Base-by-base conservation (phyloP, 2,797 vertebrate genomes). In the Phalloptychus januarius region DNA sequence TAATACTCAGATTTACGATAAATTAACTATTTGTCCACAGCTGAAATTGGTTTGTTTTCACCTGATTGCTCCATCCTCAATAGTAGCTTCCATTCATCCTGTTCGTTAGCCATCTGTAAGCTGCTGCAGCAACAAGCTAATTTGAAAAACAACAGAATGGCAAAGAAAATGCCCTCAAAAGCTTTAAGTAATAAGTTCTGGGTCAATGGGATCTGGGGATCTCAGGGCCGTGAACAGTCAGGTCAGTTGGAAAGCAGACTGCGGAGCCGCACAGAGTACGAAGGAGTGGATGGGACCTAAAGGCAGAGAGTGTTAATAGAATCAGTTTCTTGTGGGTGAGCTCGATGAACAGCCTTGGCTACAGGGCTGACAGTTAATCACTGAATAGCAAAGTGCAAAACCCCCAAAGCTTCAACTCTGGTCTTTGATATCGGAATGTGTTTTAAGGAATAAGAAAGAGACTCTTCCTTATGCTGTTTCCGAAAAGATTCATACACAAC, bases 311-410 rank as follows among this genome's bases (percentile, higher is more conserved):
- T 79, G 88, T 87, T 94, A 93, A 94, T 93, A 90, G 90, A 92
- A 92, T 91, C 79, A 71, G 80, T 88, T 92, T 88, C 84, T 81
- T 87, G 46, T 79, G 88, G 85, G 88, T 87, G 86, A 91, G 89
- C 77, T 86, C 71, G 83, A 76, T 71, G 83, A 83, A 72, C 71
- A 74, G 80, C 23, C 85, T 77, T 71, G 82, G 79, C 82, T 79
- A 69, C 42, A 83, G 81, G 84, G 87, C 74, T 92, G 91, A 91
- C 84, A 92, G 89, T 88, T 88, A 91, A 92, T 95, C 89, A 92
- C 69, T 87, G 88, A 82, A 88, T 90, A 83, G 90, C 87, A 88
- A 65, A 79, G 76, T 90, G 85, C 56, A 87, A 83, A 86, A 83
- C 77, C 18, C 73, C 28, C 48, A 42, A n/a, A 74, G 78, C 77